Conservation (phyloP, 2,888 invertebrate genomes). For the Argyresthia goedartella region DNA sequence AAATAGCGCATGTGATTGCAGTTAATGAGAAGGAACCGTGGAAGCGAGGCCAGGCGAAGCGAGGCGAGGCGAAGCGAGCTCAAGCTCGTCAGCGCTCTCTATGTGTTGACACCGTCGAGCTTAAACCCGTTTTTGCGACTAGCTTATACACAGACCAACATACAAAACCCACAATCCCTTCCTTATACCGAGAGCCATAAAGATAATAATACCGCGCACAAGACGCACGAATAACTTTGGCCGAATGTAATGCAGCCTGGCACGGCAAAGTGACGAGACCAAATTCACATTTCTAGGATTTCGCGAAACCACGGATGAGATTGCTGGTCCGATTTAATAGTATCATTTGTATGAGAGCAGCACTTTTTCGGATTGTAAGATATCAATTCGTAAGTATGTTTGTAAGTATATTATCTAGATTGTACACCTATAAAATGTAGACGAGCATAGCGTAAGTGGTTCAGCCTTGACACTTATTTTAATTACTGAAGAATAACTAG, state of each 20-base stretch:
- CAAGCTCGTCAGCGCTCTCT: conserved; percentile 11
- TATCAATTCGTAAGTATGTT: neutral
- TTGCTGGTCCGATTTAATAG: neutral
- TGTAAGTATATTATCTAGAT: too few relatives aligned
- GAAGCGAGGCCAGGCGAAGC: neutral
- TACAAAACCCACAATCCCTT: neutral
- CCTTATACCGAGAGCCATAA: neutral
- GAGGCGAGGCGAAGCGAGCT: conserved; percentile 1
- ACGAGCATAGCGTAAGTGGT: too few relatives aligned
- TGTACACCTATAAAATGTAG: too few relatives aligned
- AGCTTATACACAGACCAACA: neutral
- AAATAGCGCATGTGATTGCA: neutral
- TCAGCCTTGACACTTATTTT: too few relatives aligned
- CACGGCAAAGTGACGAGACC: conserved; percentile 4
- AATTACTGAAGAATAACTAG: too few relatives aligned
- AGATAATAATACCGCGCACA: neutral
- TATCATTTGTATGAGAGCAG: neutral
- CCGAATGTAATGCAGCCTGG: conserved; percentile 28
- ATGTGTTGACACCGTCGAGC: conserved; percentile 29
- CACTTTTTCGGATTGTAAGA: neutral
- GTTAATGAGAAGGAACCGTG: too few relatives aligned
- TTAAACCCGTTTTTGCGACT: conserved; percentile 43
- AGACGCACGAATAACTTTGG: neutral
- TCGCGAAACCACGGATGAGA: neutral
- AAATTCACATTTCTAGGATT: neutral